A percentile compares a stretch with the other conserved stretches of the same genome.
These are phyloP conservation scores for Sialis lutaria DNA, from an alignment of 2,888 invertebrate genomes.

Conservation along the genomic window DNA sequence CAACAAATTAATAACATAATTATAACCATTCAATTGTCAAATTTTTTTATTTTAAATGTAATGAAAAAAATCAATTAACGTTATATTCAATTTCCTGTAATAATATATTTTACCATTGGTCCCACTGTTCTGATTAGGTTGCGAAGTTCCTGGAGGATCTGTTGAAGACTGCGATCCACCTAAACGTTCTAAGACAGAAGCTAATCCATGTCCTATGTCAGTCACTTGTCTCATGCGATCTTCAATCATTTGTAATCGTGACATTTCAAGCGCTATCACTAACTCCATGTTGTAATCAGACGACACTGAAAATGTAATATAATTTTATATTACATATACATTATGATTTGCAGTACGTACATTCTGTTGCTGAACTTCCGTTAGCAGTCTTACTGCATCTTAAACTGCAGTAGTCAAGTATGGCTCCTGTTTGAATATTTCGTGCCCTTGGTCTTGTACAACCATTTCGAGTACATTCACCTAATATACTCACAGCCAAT, in stretches of 20 bases:
- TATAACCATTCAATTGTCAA: no score
- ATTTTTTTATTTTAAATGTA: no score
- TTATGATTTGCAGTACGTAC: no score
- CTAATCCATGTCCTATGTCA: conserved; percentile 16
- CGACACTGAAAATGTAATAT: conserved; percentile 11
- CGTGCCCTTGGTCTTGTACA: conserved; percentile 26
- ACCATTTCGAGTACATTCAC: conserved; percentile 24
- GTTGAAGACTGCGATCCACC: background rate
- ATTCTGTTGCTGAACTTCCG: background rate
- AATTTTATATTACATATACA: no score
- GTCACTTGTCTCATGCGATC: conserved; percentile 32
- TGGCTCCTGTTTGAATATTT: conserved; percentile 29
- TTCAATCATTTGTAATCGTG: conserved; percentile 44
- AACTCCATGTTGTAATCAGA: conserved; percentile 42
- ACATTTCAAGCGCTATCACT: conserved; percentile 48
- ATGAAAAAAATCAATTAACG: no score
- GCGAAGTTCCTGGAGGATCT: background rate
- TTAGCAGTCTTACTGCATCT: conserved; percentile 21
- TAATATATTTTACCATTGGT: no score
- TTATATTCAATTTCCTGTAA: no score
- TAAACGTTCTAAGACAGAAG: conserved; percentile 11
- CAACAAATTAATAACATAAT: background rate
- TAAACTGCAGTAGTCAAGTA: conserved; percentile 37
- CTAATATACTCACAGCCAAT: conserved; percentile 20
- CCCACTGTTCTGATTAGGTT: background rate